Evolutionary conservation across 1,140 invertebrate species (phyloP), one percentile per base, ranked within the genome.

Genomic region (Eumeta japonica): DNA sequence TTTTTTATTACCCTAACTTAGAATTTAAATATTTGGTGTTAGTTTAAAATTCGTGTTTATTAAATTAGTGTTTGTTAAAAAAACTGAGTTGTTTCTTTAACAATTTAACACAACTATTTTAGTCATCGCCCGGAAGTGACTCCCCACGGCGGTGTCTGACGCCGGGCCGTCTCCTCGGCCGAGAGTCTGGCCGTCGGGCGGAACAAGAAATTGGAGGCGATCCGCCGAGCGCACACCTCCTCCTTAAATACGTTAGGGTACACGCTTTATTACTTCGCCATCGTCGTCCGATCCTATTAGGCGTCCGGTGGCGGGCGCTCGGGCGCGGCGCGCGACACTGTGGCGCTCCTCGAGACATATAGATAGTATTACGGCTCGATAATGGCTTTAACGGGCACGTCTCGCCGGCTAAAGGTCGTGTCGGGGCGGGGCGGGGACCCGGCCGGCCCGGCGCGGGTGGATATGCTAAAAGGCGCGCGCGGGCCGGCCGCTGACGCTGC

Each of bases 221-320:
- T 61, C 58, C 47, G 43, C 48, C 52, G 45, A 46, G 51, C 46
- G 44, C 52, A 52, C 45, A 63, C 46, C 59, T 60, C 62, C 57
- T 53, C 54, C 55, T 66, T 70, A 72, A 72, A 66, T 62, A 66
- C 61, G 64, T 70, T 70, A 70, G 45, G 40, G 62, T 66, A 70
- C 62, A 67, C 63, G 60, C 58, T 66, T 73, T 66, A 70, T 66
- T 70, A 67, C 65, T 70, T 51, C 52, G 55, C 67, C 58, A 62
- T 67, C 62, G 62, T 62, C 55, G 64, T 70, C 56, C 65, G 67
- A 73, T 73, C 65, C 62, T 73, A 68, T 73, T 73, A 67, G 59
- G 57, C 56, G 53, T 55, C 53, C 56, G 55, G 58, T 58, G 57
- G 48, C 52, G 55, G 56, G 50, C 50, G 56, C n/a, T n/a, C n/a